These are phyloP conservation scores for Thamnophis elegans DNA, from an alignment of 2,797 vertebrate genomes.

Conservation along the genomic window DNA sequence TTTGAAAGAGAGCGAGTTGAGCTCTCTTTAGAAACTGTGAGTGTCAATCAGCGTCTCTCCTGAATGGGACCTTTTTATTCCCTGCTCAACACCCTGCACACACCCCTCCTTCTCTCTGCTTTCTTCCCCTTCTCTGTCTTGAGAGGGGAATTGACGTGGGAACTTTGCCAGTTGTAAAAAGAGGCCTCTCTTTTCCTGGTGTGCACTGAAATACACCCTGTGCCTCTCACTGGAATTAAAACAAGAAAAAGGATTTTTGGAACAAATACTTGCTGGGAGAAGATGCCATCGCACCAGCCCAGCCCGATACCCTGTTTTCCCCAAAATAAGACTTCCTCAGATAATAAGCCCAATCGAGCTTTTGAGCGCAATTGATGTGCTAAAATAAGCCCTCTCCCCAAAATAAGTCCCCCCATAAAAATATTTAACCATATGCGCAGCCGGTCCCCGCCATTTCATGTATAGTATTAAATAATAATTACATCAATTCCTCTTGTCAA, in stretches of 20 bases:
- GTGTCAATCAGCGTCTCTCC: fast-evolving
- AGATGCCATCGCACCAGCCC: fast-evolving
- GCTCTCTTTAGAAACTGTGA: not conserved
- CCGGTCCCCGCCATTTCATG: too few relatives aligned
- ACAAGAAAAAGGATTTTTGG: fast-evolving
- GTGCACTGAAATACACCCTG: not conserved
- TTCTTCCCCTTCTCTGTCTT: not conserved
- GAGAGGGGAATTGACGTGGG: not conserved
- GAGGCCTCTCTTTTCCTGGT: not conserved
- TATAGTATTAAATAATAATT: too few relatives aligned
- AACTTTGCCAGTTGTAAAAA: not conserved
- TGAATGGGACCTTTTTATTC: not conserved
- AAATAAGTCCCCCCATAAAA: too few relatives aligned
- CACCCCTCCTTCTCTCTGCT: fast-evolving
- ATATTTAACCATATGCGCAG: too few relatives aligned
- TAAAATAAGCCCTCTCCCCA: too few relatives aligned
- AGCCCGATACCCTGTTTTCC: not conserved
- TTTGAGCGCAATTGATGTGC: too few relatives aligned
- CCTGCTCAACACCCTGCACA: not conserved
- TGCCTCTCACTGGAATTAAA: constrained; percentile 4
- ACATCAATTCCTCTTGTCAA: too few relatives aligned
- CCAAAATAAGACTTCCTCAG: too few relatives aligned
- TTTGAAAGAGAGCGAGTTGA: fast-evolving
- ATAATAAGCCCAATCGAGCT: too few relatives aligned
- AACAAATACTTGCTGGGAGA: not conserved